These are phyloP conservation scores for Pampusana beccarii DNA, from an alignment of 2,113 vertebrate species.

Conservation along the genomic window DNA sequence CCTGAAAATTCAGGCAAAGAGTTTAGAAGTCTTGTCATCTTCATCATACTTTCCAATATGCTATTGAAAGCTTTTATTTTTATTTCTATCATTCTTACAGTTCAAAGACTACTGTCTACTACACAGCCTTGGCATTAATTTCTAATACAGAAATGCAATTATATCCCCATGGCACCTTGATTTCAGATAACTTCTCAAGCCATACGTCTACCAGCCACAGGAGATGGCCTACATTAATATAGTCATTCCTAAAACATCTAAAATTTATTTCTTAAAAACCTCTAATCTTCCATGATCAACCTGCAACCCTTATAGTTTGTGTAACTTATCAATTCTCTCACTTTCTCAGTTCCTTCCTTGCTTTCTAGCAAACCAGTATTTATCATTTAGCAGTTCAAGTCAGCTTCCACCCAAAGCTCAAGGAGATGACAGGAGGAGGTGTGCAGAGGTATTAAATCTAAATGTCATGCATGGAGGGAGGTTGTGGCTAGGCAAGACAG, in stretches of 20 bases:
- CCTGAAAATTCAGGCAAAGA: not conserved
- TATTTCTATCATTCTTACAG: not conserved
- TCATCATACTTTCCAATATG: not conserved
- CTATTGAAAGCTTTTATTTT: not conserved
- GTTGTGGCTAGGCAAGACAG: not conserved
- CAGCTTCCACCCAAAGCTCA: not conserved
- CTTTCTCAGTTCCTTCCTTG: not conserved
- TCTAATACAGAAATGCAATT: not conserved
- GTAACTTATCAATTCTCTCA: not conserved
- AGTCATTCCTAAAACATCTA: not conserved
- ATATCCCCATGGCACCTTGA: not conserved
- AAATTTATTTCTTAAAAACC: not conserved
- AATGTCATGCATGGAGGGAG: not conserved
- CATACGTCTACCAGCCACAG: not conserved
- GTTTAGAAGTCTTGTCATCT: not conserved
- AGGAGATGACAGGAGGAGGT: not conserved
- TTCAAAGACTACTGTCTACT: not conserved
- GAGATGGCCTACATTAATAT: not conserved
- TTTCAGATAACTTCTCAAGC: not conserved
- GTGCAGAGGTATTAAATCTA: not conserved
- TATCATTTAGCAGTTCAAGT: not conserved
- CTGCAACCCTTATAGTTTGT: not conserved
- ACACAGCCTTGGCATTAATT: not conserved
- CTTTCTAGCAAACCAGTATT: not conserved
- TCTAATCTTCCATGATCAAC: not conserved